Evolutionary conservation across 2,888 invertebrate species (phyloP).

Genomic region (Ennomos erosarius): DNA sequence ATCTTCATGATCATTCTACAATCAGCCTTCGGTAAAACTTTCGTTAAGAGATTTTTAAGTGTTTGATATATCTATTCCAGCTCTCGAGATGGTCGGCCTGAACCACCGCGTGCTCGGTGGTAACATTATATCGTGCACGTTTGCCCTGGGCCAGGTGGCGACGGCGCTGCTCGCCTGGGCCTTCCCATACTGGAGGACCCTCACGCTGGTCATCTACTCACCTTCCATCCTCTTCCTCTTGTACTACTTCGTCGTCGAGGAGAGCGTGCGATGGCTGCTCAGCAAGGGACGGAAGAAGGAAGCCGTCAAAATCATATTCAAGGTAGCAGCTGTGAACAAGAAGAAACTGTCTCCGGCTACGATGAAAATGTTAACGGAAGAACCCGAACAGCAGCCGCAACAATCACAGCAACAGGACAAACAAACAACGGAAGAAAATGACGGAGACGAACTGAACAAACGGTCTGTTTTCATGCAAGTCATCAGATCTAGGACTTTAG

Average conservation of each 20-base stretch:
- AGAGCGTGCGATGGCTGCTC: constrained; percentile 90
- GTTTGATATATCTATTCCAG: constrained; percentile 62
- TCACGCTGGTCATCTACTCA: constrained; percentile 86
- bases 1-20: neutral
- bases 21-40: neutral
- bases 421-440: constrained; percentile 12
- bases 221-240: constrained; percentile 87
- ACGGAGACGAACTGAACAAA: constrained; percentile 25
- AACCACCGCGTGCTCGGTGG: constrained; percentile 88
- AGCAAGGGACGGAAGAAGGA: constrained; percentile 84
- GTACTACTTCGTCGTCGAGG: constrained; percentile 87
- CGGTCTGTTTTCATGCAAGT: constrained; percentile 65
- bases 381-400: constrained; percentile 13
- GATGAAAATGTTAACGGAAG: constrained; percentile 46
- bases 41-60: neutral
- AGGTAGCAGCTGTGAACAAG: constrained; percentile 76
- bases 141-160: constrained; percentile 87
- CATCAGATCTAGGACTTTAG: constrained; percentile 78
- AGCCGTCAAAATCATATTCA: constrained; percentile 78
- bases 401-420: neutral
- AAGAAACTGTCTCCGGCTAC: constrained; percentile 68
- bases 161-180: constrained; percentile 87
- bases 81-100: constrained; percentile 89
- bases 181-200: constrained; percentile 87
- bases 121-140: constrained; percentile 87